Conservation (phyloP, 2,888 invertebrate species). For the Cantharis nigra region DNA sequence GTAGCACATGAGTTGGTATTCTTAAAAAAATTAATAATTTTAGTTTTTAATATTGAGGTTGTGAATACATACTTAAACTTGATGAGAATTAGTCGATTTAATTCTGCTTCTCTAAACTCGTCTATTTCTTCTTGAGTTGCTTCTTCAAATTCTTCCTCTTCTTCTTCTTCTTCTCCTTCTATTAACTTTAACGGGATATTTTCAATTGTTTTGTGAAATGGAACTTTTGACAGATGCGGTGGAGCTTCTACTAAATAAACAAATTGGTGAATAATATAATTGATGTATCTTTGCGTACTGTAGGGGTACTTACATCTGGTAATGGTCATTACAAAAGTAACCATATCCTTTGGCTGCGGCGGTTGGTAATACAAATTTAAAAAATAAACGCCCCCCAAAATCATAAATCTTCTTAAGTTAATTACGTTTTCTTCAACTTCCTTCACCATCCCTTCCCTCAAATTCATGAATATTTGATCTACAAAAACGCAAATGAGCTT, state of each 20-base stretch:
- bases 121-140: neutral
- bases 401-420: constrained; percentile 74
- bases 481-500: neutral
- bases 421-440: constrained; percentile 63
- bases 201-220: neutral
- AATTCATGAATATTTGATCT: constrained; percentile 35
- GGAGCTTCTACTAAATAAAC: neutral
- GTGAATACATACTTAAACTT: neutral
- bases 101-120: neutral
- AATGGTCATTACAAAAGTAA: neutral
- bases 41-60: too few relatives aligned
- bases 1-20: constrained; percentile 51
- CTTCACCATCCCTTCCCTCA: constrained; percentile 51
- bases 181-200: neutral
- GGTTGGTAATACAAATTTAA: constrained; percentile 77
- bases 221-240: neutral
- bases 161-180: neutral
- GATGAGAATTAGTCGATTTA: neutral
- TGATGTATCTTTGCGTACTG: neutral
- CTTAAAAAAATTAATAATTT: constrained; percentile 31
- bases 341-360: constrained; percentile 65
- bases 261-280: neutral
- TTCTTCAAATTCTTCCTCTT: neutral
- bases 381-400: constrained; percentile 77
- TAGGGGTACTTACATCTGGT: neutral